phyloP scores from a whole-genome alignment of 1,140 invertebrate species.

The Venturia canescens region DNA sequence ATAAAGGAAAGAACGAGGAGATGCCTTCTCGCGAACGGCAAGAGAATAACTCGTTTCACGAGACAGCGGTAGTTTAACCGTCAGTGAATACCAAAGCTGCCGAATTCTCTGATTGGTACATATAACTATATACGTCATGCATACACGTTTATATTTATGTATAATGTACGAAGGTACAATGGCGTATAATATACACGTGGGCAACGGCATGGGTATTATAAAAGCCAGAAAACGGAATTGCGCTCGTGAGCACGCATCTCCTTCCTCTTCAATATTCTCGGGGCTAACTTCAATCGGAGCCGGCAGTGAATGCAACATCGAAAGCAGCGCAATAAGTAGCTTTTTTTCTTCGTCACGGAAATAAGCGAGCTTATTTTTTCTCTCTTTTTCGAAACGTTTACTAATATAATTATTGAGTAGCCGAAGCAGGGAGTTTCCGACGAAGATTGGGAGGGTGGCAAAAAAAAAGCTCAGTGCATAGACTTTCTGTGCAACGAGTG shows the following conservation, averaged over 20 bases:
- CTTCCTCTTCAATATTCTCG: neutral
- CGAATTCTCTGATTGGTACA: constrained; percentile 37
- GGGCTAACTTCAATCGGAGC: constrained; percentile 7
- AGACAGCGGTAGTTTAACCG: constrained; percentile 46
- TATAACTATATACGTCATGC: no score
- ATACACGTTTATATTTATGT: no score
- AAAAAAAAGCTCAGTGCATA: neutral
- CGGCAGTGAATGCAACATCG: constrained; percentile 6
- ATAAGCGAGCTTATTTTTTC: neutral
- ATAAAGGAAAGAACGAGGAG: constrained; percentile 44
- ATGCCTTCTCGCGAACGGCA: constrained; percentile 31
- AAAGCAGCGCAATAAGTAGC: neutral
- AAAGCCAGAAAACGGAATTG: constrained; percentile 23
- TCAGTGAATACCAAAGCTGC: constrained; percentile 45
- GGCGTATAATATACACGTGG: neutral
- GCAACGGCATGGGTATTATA: no score
- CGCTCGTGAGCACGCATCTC: neutral
- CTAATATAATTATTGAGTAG: neutral
- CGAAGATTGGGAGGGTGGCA: no score
- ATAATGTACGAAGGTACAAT: no score
- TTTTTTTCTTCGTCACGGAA: neutral
- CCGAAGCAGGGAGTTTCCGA: neutral
- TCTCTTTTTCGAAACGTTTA: neutral
- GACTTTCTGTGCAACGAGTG: neutral
- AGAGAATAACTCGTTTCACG: constrained; percentile 44